A percentile compares a stretch with the other conserved stretches of the same genome.
phyloP scores from a whole-genome alignment of 2,113 vertebrate species.

The Thamnophis sirtalis region DNA sequence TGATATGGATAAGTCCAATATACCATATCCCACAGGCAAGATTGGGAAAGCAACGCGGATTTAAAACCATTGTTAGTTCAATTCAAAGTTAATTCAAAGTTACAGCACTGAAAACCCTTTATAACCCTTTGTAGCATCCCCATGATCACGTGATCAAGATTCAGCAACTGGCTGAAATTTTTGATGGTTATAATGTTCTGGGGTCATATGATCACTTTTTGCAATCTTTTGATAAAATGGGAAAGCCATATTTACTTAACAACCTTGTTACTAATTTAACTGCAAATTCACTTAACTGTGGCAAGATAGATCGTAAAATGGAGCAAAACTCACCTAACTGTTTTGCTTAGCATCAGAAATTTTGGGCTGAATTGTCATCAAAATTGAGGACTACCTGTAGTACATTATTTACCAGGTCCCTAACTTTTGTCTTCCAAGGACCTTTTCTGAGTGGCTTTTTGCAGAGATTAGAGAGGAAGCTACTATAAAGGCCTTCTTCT shows the following conservation, averaged over 20 bases:
- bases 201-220: neutral
- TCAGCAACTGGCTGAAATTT: neutral
- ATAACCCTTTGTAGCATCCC: no score
- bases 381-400: neutral
- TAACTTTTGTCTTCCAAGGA: neutral
- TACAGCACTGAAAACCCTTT: neutral
- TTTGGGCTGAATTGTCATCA: neutral
- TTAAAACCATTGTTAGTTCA: neutral
- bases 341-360: neutral
- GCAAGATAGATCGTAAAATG: neutral
- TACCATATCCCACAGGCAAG: neutral
- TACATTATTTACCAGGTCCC: neutral
- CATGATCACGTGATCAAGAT: neutral
- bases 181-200: neutral
- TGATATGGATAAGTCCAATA: neutral
- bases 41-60: neutral
- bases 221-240: neutral
- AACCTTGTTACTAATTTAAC: neutral
- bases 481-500: neutral
- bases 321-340: neutral
- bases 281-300: neutral
- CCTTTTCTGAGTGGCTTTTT: neutral
- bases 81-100: neutral
- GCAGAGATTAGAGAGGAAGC: neutral
- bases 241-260: neutral